Percentiles rank a stretch among this genome's conserved stretches.
Conservation (phyloP, 1,140 invertebrate genomes). For the Drosophila erecta region DNA sequence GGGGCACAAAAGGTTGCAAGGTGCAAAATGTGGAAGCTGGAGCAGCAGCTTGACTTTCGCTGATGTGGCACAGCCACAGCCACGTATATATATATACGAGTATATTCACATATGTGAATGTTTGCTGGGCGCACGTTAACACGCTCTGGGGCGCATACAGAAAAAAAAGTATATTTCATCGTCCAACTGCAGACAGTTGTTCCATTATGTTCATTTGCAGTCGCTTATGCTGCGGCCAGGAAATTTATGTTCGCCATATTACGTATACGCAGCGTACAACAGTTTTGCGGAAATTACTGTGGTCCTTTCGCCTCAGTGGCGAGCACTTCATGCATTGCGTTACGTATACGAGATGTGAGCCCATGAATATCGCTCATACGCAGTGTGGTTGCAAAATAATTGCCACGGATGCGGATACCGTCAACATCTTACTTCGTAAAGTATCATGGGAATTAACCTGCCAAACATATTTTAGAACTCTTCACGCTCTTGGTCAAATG, state of each 20-base stretch:
- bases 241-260: conserved; percentile 65
- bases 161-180: conserved; percentile 14
- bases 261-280: conserved; percentile 63
- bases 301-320: conserved; percentile 23
- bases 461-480: no score
- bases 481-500: no score
- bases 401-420: neutral
- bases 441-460: no score
- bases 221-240: conserved; percentile 50
- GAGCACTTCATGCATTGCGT: conserved; percentile 26
- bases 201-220: conserved; percentile 53
- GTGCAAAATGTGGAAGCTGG: conserved; percentile 7
- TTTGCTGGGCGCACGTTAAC: conserved; percentile 18
- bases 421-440: conserved; percentile 18
- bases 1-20: conserved; percentile 30
- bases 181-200: conserved; percentile 48
- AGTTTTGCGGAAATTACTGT: conserved; percentile 35
- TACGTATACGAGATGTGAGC: conserved; percentile 38
- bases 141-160: conserved; percentile 15
- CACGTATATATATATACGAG: conserved; percentile 3
- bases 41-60: conserved; percentile 60
- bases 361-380: conserved; percentile 46
- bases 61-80: conserved; percentile 24
- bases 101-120: conserved; percentile 27
- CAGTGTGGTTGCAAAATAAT: conserved; percentile 23